phyloP scores from a whole-genome alignment of 2,888 invertebrate species.

The Pterostichus niger region DNA sequence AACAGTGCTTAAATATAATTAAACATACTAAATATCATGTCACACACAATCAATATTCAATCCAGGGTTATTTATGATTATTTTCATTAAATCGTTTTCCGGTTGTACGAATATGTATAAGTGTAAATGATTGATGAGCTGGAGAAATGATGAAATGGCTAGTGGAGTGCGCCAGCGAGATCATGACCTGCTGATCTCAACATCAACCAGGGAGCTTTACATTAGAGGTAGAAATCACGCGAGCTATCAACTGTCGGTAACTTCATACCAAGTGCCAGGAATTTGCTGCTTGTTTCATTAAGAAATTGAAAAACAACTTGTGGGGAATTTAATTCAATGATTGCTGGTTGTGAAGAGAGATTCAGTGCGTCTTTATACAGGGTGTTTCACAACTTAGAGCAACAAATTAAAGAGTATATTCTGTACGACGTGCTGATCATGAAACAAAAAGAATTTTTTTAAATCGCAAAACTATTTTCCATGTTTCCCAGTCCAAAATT shows the following conservation, averaged over 20 bases:
- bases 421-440: too few relatives aligned
- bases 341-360: too few relatives aligned
- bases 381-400: too few relatives aligned
- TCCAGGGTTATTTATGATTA: not conserved
- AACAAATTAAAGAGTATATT: too few relatives aligned
- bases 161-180: too few relatives aligned
- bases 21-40: too few relatives aligned
- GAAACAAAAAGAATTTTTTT: too few relatives aligned
- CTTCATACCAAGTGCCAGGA: not conserved
- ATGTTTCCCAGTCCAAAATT: too few relatives aligned
- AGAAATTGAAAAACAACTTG: not conserved
- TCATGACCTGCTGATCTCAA: not conserved
- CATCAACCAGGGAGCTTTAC: not conserved
- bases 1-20: too few relatives aligned
- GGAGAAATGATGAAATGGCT: not conserved
- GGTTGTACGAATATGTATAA: slow-evolving; percentile 6
- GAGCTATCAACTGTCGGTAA: not conserved
- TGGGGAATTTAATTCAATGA: too few relatives aligned
- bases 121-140: not conserved
- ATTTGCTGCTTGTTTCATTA: not conserved
- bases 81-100: slow-evolving; percentile 7
- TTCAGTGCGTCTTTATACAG: too few relatives aligned
- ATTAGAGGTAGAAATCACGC: not conserved
- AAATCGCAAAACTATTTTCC: too few relatives aligned
- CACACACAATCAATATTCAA: not conserved